phyloP scores from a whole-genome alignment of 2,113 vertebrate genomes.

The Menidia beryllina region DNA sequence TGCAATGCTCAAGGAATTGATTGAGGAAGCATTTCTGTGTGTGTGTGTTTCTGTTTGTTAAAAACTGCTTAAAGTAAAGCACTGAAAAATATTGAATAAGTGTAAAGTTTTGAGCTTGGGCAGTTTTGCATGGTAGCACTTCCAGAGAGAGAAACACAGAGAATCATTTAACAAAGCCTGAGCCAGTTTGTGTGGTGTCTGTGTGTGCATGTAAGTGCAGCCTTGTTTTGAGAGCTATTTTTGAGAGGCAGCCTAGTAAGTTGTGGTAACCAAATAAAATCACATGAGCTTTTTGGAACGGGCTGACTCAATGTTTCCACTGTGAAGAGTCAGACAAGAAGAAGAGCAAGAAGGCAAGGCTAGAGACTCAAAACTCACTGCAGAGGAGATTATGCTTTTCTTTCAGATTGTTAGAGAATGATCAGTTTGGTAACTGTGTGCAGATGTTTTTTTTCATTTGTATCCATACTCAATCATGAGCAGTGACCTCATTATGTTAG shows the following conservation, averaged over 20 bases:
- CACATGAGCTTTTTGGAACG: conserved; percentile 63
- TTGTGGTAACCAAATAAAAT: conserved; percentile 74
- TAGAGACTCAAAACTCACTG: conserved; percentile 13
- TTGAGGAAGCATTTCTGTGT: not conserved
- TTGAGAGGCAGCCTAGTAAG: conserved; percentile 67
- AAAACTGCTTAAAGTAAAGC: not conserved
- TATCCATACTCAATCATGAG: not conserved
- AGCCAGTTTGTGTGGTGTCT: conserved; percentile 26
- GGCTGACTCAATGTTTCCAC: conserved; percentile 67
- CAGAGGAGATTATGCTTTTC: not conserved
- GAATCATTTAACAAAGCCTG: conserved; percentile 23
- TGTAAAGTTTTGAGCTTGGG: not conserved
- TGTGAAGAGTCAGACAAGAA: conserved; percentile 41
- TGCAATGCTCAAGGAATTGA: not conserved
- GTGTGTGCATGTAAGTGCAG: conserved; percentile 43
- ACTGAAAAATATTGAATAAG: not conserved
- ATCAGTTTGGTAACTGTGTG: not conserved
- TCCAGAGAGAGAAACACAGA: conserved; percentile 12
- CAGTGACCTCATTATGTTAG: not conserved
- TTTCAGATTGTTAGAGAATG: not conserved
- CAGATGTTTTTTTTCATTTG: not conserved
- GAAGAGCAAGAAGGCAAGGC: conserved; percentile 30
- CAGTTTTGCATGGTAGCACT: conserved; percentile 10
- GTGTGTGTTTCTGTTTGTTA: not conserved
- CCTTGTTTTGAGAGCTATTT: conserved; percentile 70